These are phyloP conservation scores for Acanthosoma haemorrhoidale DNA, from an alignment of 2,888 invertebrate species.

Conservation along the genomic window DNA sequence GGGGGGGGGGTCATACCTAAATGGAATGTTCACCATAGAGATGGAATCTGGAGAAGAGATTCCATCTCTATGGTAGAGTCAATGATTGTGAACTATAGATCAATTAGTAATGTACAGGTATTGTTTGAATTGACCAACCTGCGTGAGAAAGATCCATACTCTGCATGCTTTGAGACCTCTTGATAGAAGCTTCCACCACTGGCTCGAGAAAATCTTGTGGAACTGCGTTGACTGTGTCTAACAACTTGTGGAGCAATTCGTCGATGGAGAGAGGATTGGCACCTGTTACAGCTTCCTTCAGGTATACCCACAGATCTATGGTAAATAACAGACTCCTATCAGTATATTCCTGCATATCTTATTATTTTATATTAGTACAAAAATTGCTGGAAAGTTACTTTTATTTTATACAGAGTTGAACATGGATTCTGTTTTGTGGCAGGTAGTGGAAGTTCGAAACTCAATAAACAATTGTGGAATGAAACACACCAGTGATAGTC, in stretches of 20 bases:
- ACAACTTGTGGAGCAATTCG: conserved; percentile 42
- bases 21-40: no score
- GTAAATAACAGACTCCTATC: background rate
- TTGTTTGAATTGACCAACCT: no score
- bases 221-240: conserved; percentile 42
- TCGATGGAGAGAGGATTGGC: conserved; percentile 42
- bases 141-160: conserved; percentile 26
- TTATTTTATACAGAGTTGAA: background rate
- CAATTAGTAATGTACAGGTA: no score
- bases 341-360: background rate
- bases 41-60: no score
- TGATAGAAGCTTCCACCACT: conserved; percentile 43
- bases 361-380: background rate
- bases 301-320: conserved; percentile 43
- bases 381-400: background rate
- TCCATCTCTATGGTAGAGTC: no score
- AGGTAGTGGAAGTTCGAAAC: no score
- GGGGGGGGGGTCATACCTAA: no score
- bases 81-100: no score
- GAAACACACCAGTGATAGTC: no score
- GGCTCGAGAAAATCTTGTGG: conserved; percentile 42
- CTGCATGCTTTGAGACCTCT: conserved; percentile 41
- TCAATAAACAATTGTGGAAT: no score
- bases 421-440: no score
- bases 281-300: conserved; percentile 41